Evolutionary conservation across 2,113 vertebrate genomes (phyloP).

Genomic region (Alligator sinensis): DNA sequence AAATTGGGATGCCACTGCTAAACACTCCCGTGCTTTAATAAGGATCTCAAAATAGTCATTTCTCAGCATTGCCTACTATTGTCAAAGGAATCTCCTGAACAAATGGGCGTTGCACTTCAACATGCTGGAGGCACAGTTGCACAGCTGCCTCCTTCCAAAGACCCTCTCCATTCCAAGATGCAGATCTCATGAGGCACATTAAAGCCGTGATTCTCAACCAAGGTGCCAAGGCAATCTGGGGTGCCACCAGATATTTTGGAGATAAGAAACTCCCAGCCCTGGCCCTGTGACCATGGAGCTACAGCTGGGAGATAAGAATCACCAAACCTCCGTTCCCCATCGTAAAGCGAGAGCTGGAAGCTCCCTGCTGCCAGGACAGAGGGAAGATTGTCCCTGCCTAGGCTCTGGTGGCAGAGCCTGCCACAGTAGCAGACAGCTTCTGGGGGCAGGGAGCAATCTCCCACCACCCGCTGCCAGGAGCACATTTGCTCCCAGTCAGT

Average conservation of each 20-base stretch:
- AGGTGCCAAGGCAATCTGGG: too few relatives aligned
- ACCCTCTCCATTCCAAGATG: background rate
- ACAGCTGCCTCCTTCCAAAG: background rate
- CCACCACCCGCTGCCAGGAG: background rate
- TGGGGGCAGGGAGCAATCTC: background rate
- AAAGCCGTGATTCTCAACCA: background rate
- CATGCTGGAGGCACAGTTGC: too few relatives aligned
- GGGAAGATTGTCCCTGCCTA: too few relatives aligned
- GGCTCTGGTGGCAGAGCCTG: too few relatives aligned
- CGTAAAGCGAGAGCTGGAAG: too few relatives aligned
- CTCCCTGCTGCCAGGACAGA: too few relatives aligned
- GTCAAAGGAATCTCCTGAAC: background rate
- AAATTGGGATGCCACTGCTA: background rate
- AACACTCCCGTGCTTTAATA: background rate
- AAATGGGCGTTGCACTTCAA: too few relatives aligned
- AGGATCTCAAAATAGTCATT: background rate
- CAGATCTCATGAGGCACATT: background rate
- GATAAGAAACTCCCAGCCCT: too few relatives aligned
- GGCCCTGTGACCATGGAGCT: too few relatives aligned
- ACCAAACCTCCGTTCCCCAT: too few relatives aligned
- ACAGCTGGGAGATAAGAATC: background rate
- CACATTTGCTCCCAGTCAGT: background rate
- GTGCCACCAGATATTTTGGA: too few relatives aligned
- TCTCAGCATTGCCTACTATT: background rate
- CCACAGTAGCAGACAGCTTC: background rate